These are phyloP conservation scores for Frieseomelitta varia DNA, from an alignment of 1,140 invertebrate species.

Conservation along the genomic window DNA sequence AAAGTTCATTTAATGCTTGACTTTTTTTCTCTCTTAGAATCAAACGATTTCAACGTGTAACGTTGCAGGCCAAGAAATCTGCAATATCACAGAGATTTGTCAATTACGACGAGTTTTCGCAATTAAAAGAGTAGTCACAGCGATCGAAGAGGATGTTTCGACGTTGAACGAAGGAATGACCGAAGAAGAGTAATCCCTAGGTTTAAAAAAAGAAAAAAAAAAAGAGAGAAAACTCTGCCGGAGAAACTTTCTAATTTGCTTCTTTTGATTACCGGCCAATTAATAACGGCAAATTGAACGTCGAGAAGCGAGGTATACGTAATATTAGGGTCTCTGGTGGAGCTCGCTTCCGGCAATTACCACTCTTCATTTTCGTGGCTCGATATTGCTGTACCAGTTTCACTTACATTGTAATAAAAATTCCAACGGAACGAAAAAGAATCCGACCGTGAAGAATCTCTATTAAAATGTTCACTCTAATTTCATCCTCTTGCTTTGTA, in stretches of 20 bases:
- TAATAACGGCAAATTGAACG: neutral
- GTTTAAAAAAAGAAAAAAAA: neutral
- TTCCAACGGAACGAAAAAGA: neutral
- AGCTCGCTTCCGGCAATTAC: slow-evolving; percentile 16
- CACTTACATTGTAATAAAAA: slow-evolving; percentile 8
- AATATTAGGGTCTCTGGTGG: neutral
- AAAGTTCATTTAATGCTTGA: too few species aligned
- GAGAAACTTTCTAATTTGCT: neutral
- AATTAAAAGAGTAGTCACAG: too few species aligned
- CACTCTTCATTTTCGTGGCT: neutral
- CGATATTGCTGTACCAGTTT: slow-evolving; percentile 11
- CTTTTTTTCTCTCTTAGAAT: neutral
- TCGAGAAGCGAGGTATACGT: neutral
- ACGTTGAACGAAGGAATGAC: neutral
- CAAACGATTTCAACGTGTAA: neutral
- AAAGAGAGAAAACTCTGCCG: too few species aligned
- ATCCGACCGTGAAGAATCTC: neutral
- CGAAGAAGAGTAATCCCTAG: neutral
- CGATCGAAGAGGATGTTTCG: neutral
- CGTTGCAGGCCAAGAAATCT: neutral
- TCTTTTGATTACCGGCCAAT: neutral
- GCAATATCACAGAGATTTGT: neutral
- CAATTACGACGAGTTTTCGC: neutral
- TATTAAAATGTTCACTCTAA: neutral
- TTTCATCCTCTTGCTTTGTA: neutral